Conservation (phyloP, 2,888 invertebrate species). For the Gortyna flavago region DNA sequence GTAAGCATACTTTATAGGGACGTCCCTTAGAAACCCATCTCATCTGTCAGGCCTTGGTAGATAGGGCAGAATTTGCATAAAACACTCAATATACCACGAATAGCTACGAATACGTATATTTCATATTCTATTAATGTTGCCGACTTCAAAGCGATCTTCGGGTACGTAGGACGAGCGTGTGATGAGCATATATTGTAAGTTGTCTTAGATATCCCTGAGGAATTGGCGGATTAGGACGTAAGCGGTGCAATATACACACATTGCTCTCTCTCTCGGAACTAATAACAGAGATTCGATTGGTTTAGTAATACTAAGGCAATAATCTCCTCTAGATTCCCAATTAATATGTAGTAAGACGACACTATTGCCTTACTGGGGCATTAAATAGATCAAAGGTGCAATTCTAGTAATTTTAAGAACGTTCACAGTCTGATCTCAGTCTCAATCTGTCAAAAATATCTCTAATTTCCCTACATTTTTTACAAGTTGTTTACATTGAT, state of each 20-base stretch:
- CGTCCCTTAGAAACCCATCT: slow-evolving; percentile 63
- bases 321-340: slow-evolving; percentile 3
- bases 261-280: slow-evolving; percentile 20
- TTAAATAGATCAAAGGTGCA: background rate
- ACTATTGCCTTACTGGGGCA: background rate
- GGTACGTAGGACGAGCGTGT: slow-evolving; percentile 17
- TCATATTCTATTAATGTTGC: slow-evolving; percentile 75
- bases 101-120: slow-evolving; percentile 63
- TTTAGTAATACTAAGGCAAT: slow-evolving; percentile 23
- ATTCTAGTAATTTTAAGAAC: no score
- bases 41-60: slow-evolving; percentile 63
- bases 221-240: slow-evolving; percentile 14
- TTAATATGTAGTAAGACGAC: background rate
- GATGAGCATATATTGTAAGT: slow-evolving; percentile 33
- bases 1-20: slow-evolving; percentile 55
- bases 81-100: slow-evolving; percentile 63
- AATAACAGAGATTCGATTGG: slow-evolving; percentile 32
- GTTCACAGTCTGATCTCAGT: background rate
- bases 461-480: no score
- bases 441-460: no score
- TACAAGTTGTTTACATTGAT: no score
- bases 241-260: slow-evolving; percentile 22
- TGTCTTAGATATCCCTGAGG: slow-evolving; percentile 19
- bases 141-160: slow-evolving; percentile 55
- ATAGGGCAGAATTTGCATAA: slow-evolving; percentile 74